phyloP scores from a whole-genome alignment of 37 sponge, comb jelly and placozoan species.

The Eunapius fragilis region DNA sequence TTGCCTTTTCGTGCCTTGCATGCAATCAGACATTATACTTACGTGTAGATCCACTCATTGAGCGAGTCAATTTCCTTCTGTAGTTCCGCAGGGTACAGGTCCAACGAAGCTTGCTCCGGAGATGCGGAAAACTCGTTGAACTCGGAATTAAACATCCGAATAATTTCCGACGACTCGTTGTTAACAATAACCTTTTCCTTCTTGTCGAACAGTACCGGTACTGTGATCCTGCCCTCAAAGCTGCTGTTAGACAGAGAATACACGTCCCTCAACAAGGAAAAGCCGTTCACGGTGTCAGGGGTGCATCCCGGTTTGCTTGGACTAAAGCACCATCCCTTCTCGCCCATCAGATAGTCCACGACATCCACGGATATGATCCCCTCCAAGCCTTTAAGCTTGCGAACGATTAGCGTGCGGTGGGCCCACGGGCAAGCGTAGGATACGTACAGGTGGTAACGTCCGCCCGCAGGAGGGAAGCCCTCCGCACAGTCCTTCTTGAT shows the following conservation, averaged over 20 bases:
- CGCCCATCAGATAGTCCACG: constrained; percentile 61
- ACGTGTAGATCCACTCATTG: constrained; percentile 89
- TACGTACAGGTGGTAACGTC: constrained; percentile 92
- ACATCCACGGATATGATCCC: constrained; percentile 71
- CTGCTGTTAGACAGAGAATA: constrained; percentile 66
- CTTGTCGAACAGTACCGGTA: constrained; percentile 92
- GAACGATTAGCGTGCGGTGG: constrained; percentile 74
- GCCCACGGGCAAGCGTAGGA: constrained; percentile 94
- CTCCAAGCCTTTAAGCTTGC: constrained; percentile 87
- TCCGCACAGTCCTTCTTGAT: constrained; percentile 55
- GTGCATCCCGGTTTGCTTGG: constrained; percentile 57
- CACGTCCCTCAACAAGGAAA: constrained; percentile 59
- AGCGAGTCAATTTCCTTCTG: constrained; percentile 76
- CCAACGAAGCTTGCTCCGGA: constrained; percentile 66
- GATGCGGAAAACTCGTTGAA: constrained; percentile 80
- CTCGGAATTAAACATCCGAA: constrained; percentile 88
- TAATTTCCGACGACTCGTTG: constrained; percentile 89
- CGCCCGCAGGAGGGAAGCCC: constrained; percentile 71
- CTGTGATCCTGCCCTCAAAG: constrained; percentile 81
- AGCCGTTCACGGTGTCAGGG: constrained; percentile 80
- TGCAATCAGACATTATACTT: too few relatives aligned
- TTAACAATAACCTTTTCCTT: constrained; percentile 74
- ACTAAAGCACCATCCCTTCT: constrained; percentile 84
- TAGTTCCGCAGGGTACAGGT: constrained; percentile 82
- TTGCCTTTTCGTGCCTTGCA: too few relatives aligned